Evolutionary conservation across 2,113 vertebrate genomes (phyloP).

Genomic region (Nestor notabilis): DNA sequence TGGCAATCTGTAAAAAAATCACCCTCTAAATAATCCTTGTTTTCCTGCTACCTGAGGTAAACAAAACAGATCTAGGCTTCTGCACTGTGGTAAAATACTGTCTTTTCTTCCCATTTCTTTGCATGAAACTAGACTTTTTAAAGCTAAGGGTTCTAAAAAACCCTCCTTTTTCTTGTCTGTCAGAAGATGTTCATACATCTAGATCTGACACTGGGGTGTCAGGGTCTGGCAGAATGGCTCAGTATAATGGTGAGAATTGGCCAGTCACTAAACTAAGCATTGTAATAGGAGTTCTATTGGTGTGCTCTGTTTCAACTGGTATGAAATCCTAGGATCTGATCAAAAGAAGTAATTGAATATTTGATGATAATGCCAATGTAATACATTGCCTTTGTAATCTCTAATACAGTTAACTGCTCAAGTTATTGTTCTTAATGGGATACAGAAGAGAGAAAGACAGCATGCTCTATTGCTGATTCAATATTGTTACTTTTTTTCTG

Average conservation of each 20-base stretch:
- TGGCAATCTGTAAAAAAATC: neutral
- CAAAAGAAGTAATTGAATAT: neutral
- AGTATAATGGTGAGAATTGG: neutral
- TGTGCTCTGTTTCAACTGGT: neutral
- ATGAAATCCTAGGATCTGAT: neutral
- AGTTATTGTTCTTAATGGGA: neutral
- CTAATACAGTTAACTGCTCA: neutral
- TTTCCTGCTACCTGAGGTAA: neutral
- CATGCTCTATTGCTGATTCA: conserved; percentile 22
- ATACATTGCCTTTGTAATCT: neutral
- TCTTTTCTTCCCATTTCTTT: neutral
- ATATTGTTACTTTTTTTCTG: neutral
- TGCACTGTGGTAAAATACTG: neutral
- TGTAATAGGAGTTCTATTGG: neutral
- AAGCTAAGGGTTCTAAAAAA: neutral
- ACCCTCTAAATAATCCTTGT: neutral
- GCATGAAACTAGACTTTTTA: neutral
- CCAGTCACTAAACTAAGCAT: neutral
- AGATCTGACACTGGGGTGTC: neutral
- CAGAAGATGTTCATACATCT: neutral
- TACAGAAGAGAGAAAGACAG: conserved; percentile 13
- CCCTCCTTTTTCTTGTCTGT: neutral
- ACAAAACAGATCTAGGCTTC: neutral
- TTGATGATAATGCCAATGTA: neutral
- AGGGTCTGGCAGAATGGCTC: neutral